Conservation (phyloP, 2,888 invertebrate genomes). For the Drosophila hawaiiensis region DNA sequence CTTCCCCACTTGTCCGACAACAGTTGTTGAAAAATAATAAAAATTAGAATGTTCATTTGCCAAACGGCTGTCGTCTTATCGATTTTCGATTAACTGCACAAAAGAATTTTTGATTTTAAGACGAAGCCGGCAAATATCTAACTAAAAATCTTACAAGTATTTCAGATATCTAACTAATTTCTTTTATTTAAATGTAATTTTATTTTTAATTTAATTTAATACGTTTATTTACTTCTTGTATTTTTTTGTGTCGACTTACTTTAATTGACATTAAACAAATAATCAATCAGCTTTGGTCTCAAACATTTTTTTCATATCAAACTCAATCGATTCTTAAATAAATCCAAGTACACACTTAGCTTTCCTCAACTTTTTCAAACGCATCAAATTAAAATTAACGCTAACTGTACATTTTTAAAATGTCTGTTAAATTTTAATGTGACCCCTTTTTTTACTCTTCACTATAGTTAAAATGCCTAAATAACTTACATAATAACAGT, state of each 20-base stretch:
- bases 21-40: constrained; percentile 37
- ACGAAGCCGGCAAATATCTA: background rate
- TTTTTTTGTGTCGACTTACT: background rate
- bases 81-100: constrained; percentile 40
- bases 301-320: background rate
- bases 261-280: background rate
- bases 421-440: background rate
- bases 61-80: constrained; percentile 38
- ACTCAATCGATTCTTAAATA: background rate
- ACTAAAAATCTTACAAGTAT: background rate
- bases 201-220: background rate
- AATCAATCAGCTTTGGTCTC: background rate
- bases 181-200: background rate
- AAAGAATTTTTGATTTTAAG: background rate
- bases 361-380: background rate
- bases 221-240: background rate
- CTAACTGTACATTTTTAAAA: background rate
- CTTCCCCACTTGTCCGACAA: constrained; percentile 39
- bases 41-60: constrained; percentile 70
- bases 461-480: background rate
- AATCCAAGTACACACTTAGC: background rate
- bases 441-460: background rate
- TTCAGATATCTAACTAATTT: background rate
- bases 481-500: background rate
- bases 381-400: background rate